A percentile compares a stretch with the other conserved stretches of the same genome.
phyloP scores from a whole-genome alignment of 2,888 invertebrate species.

The Campoplex capitator region DNA sequence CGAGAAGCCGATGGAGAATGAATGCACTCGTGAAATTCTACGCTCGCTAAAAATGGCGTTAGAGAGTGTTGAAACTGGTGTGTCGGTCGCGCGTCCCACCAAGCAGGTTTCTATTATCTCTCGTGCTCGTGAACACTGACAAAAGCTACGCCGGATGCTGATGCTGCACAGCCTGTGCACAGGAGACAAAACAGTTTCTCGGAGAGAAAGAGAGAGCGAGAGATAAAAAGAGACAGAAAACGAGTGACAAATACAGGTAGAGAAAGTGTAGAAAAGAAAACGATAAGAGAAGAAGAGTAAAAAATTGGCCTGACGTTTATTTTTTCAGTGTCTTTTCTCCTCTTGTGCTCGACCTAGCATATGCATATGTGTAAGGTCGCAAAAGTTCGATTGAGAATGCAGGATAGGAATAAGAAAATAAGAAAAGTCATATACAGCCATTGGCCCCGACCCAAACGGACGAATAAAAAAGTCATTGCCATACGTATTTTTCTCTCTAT shows the following conservation, averaged over 20 bases:
- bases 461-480: constrained; percentile 33
- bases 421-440: constrained; percentile 2
- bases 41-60: constrained; percentile 8
- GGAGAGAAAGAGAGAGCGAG: constrained; percentile 10
- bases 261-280: not conserved
- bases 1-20: not conserved
- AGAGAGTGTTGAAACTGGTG: constrained; percentile 50
- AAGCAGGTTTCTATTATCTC: constrained; percentile 40
- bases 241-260: not conserved
- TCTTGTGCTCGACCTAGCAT: not conserved
- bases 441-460: constrained; percentile 28
- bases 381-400: constrained; percentile 10
- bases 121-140: constrained; percentile 56
- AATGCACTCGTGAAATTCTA: constrained; percentile 42
- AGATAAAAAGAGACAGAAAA: not conserved
- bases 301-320: constrained; percentile 64
- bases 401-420: constrained; percentile 20
- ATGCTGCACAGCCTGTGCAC: constrained; percentile 39
- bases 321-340: constrained; percentile 39
- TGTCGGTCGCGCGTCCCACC: constrained; percentile 5
- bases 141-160: constrained; percentile 65
- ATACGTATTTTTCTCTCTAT: not conserved
- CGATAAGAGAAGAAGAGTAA: constrained; percentile 28
- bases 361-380: not conserved
- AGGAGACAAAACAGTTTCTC: constrained; percentile 37